Evolutionary conservation across 1,140 invertebrate genomes (phyloP).

Genomic region (Chlorops oryzae): DNA sequence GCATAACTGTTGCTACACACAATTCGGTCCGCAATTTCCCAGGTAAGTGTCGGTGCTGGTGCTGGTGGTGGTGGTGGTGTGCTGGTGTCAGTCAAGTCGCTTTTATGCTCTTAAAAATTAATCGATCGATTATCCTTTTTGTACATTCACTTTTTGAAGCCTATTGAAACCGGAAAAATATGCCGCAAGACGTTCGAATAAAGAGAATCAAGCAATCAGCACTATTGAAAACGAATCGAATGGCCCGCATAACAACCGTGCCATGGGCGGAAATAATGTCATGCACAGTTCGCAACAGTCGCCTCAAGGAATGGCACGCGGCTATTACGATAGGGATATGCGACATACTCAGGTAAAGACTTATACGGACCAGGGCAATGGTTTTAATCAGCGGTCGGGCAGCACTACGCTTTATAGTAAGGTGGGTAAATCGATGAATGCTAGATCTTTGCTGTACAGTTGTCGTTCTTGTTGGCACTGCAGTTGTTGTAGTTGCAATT

Average conservation of each 20-base stretch:
- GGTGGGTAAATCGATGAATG: slow-evolving; percentile 66
- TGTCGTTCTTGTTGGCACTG: too few species aligned
- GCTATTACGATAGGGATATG: slow-evolving; percentile 51
- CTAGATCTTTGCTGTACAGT: too few species aligned
- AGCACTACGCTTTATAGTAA: slow-evolving; percentile 89
- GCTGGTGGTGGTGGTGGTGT: too few species aligned
- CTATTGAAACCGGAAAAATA: slow-evolving; percentile 53
- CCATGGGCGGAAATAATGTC: slow-evolving; percentile 9
- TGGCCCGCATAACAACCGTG: slow-evolving; percentile 33
- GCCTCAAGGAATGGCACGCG: slow-evolving; percentile 29
- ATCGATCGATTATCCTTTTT: slow-evolving; percentile 9
- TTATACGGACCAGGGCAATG: slow-evolving; percentile 93
- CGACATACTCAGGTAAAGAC: slow-evolving; percentile 83
- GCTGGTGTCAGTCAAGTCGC: too few species aligned
- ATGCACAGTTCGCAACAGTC: slow-evolving; percentile 13
- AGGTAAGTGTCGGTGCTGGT: slow-evolving; percentile 59
- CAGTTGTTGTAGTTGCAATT: too few species aligned
- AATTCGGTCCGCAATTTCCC: slow-evolving; percentile 94
- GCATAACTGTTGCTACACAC: slow-evolving; percentile 89
- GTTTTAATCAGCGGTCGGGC: slow-evolving; percentile 59
- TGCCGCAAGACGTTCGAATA: slow-evolving; percentile 43
- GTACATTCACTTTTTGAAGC: slow-evolving; percentile 32
- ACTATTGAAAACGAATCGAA: slow-evolving; percentile 46
- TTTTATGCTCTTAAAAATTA: background rate
- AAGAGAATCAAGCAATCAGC: slow-evolving; percentile 45